Evolutionary conservation across 2,888 invertebrate species (phyloP), one percentile per base, ranked within the genome.

Genomic region (Callimorpha dominula): DNA sequence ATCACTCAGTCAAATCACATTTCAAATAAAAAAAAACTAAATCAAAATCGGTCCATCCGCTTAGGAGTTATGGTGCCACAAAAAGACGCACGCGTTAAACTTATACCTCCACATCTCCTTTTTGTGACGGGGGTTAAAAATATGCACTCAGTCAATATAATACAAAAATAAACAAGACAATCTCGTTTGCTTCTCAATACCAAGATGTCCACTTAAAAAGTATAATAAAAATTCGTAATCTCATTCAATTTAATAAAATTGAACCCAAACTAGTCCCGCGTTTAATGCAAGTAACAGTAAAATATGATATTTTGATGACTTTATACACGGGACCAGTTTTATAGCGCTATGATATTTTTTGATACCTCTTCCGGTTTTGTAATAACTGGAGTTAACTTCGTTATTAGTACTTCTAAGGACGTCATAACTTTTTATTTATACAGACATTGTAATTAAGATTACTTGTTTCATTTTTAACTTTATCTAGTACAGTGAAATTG

Each of bases 261-360:
- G 81, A 62, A 64, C 64, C 69, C 68, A 77, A 69, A 73, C 71
- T 66, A 68, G 78, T 71, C 20, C 70, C 11, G 17, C 15, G 63
- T 78, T 80, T 75, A 76, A 78, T 77, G 72, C 70, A 73, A 77
- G 76, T 73, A 77, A 78, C 78, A 65, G 81, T 85, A 81, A 81
- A 79, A 75, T 75, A 82, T 75, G 77, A 81, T 80, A 78, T 79
- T 82, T 75, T 81, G 77, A 84, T 81, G 74, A 71, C 81, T 80
- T 77, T 75, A 86, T 86, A 78, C 71, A 71, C 70, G 71, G 78
- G 79, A 70, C 62, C 71, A 63, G 69, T 80, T 83, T 85, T 82
- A 86, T 73, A 66, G 65, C 73, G 43, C 31, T 54, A 73, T 54
- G 65, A 70, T 79, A 77, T 81, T 77, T 79, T 78, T 69, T 74